phyloP scores from a whole-genome alignment of 37 sponge, comb jelly and placozoan genomes.

The Ianthella basta region DNA sequence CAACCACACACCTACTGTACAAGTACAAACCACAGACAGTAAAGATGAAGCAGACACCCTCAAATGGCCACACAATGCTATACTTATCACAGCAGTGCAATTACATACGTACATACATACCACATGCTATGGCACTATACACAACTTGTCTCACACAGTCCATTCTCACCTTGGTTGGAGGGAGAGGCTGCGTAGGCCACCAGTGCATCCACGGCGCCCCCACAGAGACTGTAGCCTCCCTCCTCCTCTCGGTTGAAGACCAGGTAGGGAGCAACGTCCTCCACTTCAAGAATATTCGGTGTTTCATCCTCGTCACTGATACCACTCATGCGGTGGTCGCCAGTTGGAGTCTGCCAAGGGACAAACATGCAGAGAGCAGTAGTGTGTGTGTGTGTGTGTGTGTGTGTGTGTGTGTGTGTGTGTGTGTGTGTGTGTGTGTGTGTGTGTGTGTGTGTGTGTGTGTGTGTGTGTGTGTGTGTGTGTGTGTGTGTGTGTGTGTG shows the following conservation, averaged over 20 bases:
- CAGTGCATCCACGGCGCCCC: conserved; percentile 86
- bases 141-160: too few species aligned
- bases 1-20: too few species aligned
- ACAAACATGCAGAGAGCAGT: neutral
- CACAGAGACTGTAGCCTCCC: conserved; percentile 75
- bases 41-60: too few species aligned
- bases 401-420: neutral
- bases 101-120: too few species aligned
- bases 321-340: neutral
- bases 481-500: neutral
- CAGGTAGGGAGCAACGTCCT: conserved; percentile 63
- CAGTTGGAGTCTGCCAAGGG: neutral
- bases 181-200: conserved; percentile 88
- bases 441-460: neutral
- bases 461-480: neutral
- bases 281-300: conserved; percentile 58
- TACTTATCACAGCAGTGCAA: too few species aligned
- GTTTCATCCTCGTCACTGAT: conserved; percentile 47
- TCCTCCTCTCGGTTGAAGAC: conserved; percentile 67
- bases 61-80: too few species aligned
- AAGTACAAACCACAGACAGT: too few species aligned
- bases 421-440: neutral
- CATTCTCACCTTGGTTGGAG: conserved; percentile 52
- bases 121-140: too few species aligned
- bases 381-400: neutral